Evolutionary conservation across 2,797 vertebrate genomes (phyloP), one percentile per base, ranked within the genome.

Genomic region (Enteromius viviparus): DNA sequence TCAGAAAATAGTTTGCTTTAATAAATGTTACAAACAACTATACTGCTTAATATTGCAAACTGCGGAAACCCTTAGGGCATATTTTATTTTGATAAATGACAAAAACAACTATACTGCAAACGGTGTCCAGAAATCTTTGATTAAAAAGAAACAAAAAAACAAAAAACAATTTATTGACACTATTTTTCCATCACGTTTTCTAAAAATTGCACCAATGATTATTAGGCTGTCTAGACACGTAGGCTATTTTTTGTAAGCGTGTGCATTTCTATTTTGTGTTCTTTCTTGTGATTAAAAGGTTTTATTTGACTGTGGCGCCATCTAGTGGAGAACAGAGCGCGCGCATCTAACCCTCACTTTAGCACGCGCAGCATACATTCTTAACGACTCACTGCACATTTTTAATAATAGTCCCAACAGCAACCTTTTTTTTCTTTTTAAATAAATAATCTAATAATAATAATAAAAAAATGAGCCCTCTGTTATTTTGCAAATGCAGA

Each of bases 301-400:
- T 71, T 80, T 15, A 14, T 14, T 51, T 75, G 71, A 66, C 15
- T 66, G 49, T 82, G 72, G 62, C 72, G 29, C 62, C 72, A 76
- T 82, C 81, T 82, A 45, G 34, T 68, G 71, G 62, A 65, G 12
- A 40, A 40, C 34, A n/a, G 60, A 17, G 60, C 17, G 60, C 6
- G 11, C 60, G 6, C 60, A 58, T 26, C 58, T 8, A 19, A 51
- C 8, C 26, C 17, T 72, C 49, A 21, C 3, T 47, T 47, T 17
- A 17, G n/a, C 6, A 23, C 21, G 21, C 7, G 6, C 23, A 6
- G 40, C n/a, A 70, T 12, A 6, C 37, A 70, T 45, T 14, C 7
- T 47, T 17, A 8, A 70, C 23, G 12, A 70, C 34, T n/a, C 9
- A 6, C 12, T 15, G 6, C n/a, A 23, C 3, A 45, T 45, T 15